Evolutionary conservation across 2,888 invertebrate species (phyloP).

Genomic region (Ophion costatus): DNA sequence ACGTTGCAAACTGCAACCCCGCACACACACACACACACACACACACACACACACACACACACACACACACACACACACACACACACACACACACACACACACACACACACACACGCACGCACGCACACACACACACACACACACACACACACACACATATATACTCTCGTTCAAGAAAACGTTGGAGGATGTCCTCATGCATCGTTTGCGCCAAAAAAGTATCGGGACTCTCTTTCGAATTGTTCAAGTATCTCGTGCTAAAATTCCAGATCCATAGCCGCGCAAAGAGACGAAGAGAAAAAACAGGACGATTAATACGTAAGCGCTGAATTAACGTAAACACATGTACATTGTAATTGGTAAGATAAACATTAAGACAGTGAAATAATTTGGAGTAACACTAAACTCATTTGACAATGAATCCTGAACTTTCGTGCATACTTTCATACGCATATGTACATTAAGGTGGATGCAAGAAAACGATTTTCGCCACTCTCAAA

Average conservation of each 20-base stretch:
- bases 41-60: not conserved
- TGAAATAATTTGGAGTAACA: constrained; percentile 28
- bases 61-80: not conserved
- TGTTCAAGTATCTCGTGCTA: too few species aligned
- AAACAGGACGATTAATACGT: constrained; percentile 14
- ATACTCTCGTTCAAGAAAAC: too few species aligned
- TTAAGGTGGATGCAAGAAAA: too few species aligned
- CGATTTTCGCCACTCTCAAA: too few species aligned
- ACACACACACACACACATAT: too few species aligned
- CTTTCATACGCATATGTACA: too few species aligned
- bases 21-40: not conserved
- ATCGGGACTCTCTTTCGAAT: too few species aligned
- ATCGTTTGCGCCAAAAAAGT: too few species aligned
- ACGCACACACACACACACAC: not conserved
- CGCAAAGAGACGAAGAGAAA: not conserved
- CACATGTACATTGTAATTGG: constrained; percentile 14
- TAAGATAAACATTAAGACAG: constrained; percentile 22
- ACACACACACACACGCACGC: not conserved
- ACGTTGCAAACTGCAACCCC: not conserved
- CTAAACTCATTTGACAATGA: constrained; percentile 17
- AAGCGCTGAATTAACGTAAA: constrained; percentile 29
- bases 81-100: not conserved
- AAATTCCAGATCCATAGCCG: not conserved
- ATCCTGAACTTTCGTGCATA: constrained; percentile 6
- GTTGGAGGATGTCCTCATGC: too few species aligned